A percentile compares a stretch with the other conserved stretches of the same genome.
Evolutionary conservation across 2,888 invertebrate species (phyloP).

Genomic region (Xestia ashworthii): DNA sequence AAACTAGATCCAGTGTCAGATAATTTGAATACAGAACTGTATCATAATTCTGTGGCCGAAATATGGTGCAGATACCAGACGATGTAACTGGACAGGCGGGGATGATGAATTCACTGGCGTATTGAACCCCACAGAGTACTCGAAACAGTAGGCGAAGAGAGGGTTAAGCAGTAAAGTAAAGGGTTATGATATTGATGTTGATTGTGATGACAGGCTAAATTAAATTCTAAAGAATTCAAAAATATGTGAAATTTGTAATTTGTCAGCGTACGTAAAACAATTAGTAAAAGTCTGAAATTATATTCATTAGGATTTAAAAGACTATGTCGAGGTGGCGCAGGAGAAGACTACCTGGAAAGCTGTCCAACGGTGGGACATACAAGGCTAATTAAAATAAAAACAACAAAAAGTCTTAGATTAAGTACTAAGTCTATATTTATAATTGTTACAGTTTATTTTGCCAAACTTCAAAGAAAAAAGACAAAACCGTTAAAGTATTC

Average conservation of each 20-base stretch:
- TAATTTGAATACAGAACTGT: constrained; percentile 59
- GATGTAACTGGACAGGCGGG: constrained; percentile 45
- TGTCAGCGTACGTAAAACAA: background rate
- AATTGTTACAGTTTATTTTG: background rate
- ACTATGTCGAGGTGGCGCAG: background rate
- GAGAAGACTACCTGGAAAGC: background rate
- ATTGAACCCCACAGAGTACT: constrained; percentile 30
- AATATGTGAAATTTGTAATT: background rate
- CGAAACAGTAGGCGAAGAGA: constrained; percentile 15
- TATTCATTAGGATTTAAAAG: background rate
- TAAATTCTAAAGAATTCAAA: background rate
- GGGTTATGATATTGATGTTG: background rate
- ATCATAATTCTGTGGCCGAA: constrained; percentile 55
- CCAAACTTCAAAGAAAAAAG: background rate
- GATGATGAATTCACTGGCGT: constrained; percentile 51
- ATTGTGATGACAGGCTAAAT: background rate
- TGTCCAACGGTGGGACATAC: background rate
- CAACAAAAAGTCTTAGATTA: background rate
- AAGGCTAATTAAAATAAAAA: background rate
- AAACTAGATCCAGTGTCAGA: constrained; percentile 35
- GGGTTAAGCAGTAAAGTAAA: background rate
- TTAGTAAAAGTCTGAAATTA: background rate
- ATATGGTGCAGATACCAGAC: constrained; percentile 47
- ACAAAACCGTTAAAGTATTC: constrained; percentile 18
- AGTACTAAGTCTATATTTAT: background rate